phyloP scores from a whole-genome alignment of 2,888 invertebrate species.

The Drosophila suboccidentalis region DNA sequence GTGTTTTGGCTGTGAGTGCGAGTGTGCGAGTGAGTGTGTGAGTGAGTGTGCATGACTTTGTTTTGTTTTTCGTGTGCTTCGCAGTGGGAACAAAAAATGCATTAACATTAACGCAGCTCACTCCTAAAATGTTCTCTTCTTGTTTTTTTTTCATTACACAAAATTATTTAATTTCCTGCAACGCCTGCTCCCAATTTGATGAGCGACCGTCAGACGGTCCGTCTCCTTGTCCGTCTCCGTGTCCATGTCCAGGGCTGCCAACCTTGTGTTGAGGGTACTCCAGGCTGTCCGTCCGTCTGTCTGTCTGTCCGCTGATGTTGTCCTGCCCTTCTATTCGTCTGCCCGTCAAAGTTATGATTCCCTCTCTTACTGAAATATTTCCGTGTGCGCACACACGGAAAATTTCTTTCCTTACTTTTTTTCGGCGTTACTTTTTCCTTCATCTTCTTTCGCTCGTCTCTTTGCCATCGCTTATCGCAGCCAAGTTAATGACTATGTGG shows the following conservation, averaged over 20 bases:
- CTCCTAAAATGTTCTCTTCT: constrained; percentile 12
- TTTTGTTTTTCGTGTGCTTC: constrained; percentile 33
- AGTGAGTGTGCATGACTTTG: constrained; percentile 39
- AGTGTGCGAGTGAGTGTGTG: constrained; percentile 7
- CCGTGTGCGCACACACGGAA: constrained; percentile 40
- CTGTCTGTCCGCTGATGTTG: constrained; percentile 29
- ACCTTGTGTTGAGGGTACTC: background rate
- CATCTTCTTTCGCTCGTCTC: constrained; percentile 23
- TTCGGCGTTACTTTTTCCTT: background rate
- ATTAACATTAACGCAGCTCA: constrained; percentile 69
- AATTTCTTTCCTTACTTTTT: constrained; percentile 43
- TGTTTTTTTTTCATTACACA: constrained; percentile 61
- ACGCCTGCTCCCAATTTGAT: constrained; percentile 77
- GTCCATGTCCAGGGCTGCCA: constrained; percentile 28
- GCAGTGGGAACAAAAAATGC: constrained; percentile 57
- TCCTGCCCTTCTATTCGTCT: constrained; percentile 43
- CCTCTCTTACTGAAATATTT: constrained; percentile 27
- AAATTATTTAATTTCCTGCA: constrained; percentile 81
- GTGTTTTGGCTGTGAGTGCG: constrained; percentile 12
- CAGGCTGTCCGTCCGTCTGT: background rate
- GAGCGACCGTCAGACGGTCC: constrained; percentile 64
- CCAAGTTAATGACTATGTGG: constrained; percentile 77
- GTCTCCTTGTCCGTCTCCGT: constrained; percentile 7
- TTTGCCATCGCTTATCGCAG: constrained; percentile 66
- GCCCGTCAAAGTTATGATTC: constrained; percentile 50